Evolutionary conservation across 2,797 vertebrate species (phyloP).

Genomic region (Calcarius lapponicus): DNA sequence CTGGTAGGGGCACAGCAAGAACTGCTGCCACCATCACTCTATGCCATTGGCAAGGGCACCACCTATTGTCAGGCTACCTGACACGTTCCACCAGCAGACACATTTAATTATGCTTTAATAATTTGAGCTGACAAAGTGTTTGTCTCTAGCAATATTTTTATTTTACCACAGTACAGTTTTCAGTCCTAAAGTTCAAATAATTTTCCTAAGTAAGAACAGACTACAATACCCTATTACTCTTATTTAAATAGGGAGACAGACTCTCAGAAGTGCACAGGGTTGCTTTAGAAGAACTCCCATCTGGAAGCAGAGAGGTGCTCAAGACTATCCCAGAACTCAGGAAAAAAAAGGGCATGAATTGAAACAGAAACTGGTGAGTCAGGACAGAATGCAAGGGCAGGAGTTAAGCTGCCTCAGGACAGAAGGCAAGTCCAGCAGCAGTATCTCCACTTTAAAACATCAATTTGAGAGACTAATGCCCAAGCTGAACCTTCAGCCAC

Average conservation of each 20-base stretch:
- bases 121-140: not conserved
- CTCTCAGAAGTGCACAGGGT: not conserved
- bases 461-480: not conserved
- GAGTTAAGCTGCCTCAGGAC: not conserved
- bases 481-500: not conserved
- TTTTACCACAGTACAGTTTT: not conserved
- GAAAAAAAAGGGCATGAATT: not conserved
- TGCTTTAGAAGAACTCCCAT: not conserved
- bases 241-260: not conserved
- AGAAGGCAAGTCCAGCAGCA: not conserved
- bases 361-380: not conserved
- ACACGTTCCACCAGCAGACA: not conserved
- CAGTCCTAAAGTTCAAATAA: not conserved
- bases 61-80: not conserved
- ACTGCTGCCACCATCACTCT: not conserved
- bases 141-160: not conserved
- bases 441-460: not conserved
- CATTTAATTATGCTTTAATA: not conserved
- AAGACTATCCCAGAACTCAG: not conserved
- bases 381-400: not conserved
- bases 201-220: not conserved
- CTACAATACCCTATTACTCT: not conserved
- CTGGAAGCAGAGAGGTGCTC: not conserved
- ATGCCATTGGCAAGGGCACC: conserved; percentile 50
- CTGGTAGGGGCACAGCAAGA: not conserved